Evolutionary conservation across 2,797 vertebrate species (phyloP).

Genomic region (Chaunax sp.): DNA sequence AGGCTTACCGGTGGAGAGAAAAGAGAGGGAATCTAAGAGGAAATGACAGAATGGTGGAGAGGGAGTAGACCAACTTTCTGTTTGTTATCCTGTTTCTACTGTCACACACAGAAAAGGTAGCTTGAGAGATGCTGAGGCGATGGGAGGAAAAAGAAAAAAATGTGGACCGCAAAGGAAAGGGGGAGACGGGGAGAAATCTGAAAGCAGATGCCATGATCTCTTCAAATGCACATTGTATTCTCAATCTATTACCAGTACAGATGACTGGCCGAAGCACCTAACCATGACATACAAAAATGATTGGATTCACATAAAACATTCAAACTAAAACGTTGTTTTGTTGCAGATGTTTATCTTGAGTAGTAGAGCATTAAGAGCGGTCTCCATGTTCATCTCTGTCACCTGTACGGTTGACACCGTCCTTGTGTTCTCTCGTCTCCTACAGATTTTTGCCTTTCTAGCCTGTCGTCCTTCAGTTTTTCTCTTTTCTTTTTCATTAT

Average conservation of each 20-base stretch:
- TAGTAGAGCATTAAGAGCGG: background rate
- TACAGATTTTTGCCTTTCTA: conserved; percentile 13
- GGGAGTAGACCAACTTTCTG: conserved; percentile 24
- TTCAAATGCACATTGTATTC: conserved; percentile 38
- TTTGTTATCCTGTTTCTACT: conserved; percentile 34
- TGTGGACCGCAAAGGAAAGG: conserved; percentile 4
- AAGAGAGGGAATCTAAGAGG: background rate
- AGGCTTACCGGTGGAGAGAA: conserved; percentile 6
- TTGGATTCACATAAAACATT: conserved; percentile 42
- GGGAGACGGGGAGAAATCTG: conserved; percentile 20
- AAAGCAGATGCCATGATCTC: conserved; percentile 43
- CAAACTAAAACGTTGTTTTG: conserved; percentile 39
- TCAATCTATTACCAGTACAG: conserved; percentile 40
- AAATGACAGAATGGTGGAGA: background rate
- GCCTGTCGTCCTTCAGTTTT: conserved; percentile 19
- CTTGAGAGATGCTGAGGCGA: conserved; percentile 43
- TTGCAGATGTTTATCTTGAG: conserved; percentile 20
- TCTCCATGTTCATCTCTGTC: conserved; percentile 28
- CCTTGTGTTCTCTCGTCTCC: conserved; percentile 7
- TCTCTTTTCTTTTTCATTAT: conserved; percentile 10
- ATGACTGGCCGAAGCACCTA: conserved; percentile 41
- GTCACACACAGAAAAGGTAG: conserved; percentile 15
- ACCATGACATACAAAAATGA: conserved; percentile 61
- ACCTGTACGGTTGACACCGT: conserved; percentile 4
- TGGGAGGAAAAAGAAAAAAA: conserved; percentile 27